These are phyloP conservation scores for Microchirus variegatus DNA, from an alignment of 2,797 vertebrate species.

Conservation along the genomic window DNA sequence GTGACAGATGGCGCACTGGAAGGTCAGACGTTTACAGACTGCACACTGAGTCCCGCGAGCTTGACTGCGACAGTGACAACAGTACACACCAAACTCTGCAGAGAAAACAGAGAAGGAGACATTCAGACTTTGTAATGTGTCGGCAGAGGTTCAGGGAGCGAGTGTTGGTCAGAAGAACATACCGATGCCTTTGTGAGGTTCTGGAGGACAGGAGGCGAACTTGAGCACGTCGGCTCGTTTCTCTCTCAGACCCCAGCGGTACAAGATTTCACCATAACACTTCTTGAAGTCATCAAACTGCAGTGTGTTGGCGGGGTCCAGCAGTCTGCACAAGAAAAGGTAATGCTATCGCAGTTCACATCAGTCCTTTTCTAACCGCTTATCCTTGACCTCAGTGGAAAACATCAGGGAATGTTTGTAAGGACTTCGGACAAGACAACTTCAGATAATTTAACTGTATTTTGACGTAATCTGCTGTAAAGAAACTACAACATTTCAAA, in stretches of 20 bases:
- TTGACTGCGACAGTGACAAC: conserved; percentile 95
- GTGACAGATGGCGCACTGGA: conserved; percentile 97
- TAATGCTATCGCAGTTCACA: conserved; percentile 10
- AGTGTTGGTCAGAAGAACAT: conserved; percentile 29
- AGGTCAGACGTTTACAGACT: conserved; percentile 93
- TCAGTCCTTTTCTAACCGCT: no score
- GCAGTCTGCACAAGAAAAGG: conserved; percentile 76
- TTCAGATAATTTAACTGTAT: no score
- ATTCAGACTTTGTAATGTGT: no score
- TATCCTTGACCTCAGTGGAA: no score
- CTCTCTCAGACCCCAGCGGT: conserved; percentile 94
- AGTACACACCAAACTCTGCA: conserved; percentile 94
- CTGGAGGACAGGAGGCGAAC: conserved; percentile 93
- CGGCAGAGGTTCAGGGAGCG: no score
- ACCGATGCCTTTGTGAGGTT: conserved; percentile 97
- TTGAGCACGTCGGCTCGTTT: conserved; percentile 95
- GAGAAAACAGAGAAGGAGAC: neutral
- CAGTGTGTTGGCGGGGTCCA: conserved; percentile 91
- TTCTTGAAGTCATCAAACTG: conserved; percentile 99
- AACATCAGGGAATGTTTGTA: no score
- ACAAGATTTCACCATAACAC: conserved; percentile 94
- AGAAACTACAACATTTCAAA: no score
- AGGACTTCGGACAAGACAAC: no score
- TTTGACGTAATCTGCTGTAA: no score
- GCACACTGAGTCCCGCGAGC: conserved; percentile 92